Percentiles rank a stretch among this genome's conserved stretches.
phyloP scores from a whole-genome alignment of 2,113 vertebrate species.

The Neoarius graeffei region DNA sequence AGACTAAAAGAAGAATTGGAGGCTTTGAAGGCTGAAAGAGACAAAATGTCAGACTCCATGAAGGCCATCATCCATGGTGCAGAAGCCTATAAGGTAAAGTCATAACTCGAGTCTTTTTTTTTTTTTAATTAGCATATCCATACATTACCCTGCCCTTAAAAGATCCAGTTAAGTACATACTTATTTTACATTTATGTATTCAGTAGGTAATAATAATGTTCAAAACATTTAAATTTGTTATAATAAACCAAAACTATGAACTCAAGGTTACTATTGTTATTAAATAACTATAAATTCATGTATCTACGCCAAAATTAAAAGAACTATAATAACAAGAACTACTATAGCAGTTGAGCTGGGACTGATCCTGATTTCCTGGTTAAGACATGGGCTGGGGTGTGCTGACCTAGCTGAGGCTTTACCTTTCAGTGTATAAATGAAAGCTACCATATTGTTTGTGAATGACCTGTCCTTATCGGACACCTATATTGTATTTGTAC shows the following conservation, averaged over 20 bases:
- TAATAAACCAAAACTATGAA: neutral
- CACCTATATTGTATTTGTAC: no score
- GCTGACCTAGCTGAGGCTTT: neutral
- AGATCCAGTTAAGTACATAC: neutral
- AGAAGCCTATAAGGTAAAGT: conserved; percentile 91
- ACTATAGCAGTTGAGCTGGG: neutral
- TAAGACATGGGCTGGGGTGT: neutral
- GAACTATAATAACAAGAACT: neutral
- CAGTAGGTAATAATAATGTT: neutral
- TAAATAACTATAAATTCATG: neutral
- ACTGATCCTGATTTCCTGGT: neutral
- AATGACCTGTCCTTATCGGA: neutral
- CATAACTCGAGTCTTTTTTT: neutral
- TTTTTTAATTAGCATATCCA: neutral
- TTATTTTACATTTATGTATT: neutral
- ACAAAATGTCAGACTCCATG: conserved; percentile 83
- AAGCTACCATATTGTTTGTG: neutral
- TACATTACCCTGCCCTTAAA: neutral
- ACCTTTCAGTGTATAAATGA: neutral
- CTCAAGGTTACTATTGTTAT: neutral
- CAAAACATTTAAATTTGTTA: neutral
- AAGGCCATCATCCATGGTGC: conserved; percentile 91
- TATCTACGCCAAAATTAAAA: neutral
- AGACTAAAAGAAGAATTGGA: conserved; percentile 80
- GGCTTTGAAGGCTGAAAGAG: conserved; percentile 77